Percentiles rank a stretch among this genome's conserved stretches.
phyloP scores from a whole-genome alignment of 2,888 invertebrate genomes.

The Kryphioiulus occultus region DNA sequence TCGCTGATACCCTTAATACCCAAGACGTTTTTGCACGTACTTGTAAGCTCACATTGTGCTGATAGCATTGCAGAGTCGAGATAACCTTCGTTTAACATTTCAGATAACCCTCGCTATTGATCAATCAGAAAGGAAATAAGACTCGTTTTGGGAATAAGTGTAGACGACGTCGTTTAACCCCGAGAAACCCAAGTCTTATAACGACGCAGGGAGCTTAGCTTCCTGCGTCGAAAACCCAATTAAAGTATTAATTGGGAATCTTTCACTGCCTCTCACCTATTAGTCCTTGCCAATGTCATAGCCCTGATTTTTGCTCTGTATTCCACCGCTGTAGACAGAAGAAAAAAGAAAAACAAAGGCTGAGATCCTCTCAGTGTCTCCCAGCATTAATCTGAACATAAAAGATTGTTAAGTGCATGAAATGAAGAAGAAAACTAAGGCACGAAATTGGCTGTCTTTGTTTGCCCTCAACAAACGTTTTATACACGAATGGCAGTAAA shows the following conservation, averaged over 20 bases:
- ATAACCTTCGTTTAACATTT: not conserved
- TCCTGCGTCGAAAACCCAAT: not conserved
- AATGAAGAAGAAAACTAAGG: not conserved
- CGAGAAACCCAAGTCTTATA: not conserved
- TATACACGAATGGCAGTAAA: not conserved
- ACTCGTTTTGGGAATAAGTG: not conserved
- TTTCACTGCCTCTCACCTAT: not conserved
- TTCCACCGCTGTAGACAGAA: not conserved
- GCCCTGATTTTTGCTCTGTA: not conserved
- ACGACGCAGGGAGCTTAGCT: not conserved
- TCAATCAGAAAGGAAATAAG: constrained; percentile 1
- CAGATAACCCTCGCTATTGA: not conserved
- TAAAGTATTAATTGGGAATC: constrained; percentile 16
- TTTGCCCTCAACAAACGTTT: not conserved
- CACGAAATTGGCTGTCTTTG: not conserved
- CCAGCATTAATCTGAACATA: not conserved
- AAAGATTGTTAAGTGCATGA: constrained; percentile 19
- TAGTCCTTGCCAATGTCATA: not conserved
- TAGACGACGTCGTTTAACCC: not conserved
- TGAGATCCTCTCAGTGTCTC: not conserved
- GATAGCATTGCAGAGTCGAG: not conserved
- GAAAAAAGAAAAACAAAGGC: not conserved
- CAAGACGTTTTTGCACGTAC: not conserved
- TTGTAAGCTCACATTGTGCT: not conserved
- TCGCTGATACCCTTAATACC: not conserved